These are phyloP conservation scores for Apamea crenata DNA, from an alignment of 2,888 invertebrate genomes.

Conservation along the genomic window DNA sequence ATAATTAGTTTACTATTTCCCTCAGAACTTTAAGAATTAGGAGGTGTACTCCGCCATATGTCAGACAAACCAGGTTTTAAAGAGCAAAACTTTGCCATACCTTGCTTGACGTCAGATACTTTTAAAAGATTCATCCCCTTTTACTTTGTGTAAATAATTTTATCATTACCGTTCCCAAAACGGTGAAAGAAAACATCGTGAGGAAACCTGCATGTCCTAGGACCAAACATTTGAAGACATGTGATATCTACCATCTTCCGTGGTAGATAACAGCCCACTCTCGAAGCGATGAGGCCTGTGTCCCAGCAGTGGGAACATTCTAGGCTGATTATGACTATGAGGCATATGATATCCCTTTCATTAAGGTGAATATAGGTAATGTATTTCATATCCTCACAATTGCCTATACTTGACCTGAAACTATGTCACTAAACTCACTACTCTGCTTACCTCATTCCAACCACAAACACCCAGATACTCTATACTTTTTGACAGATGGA, in stretches of 20 bases:
- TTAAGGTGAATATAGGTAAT: background rate
- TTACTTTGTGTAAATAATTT: background rate
- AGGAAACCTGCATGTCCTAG: background rate
- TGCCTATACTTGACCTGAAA: constrained; percentile 36
- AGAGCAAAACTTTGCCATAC: background rate
- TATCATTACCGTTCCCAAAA: background rate
- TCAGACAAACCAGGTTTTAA: background rate
- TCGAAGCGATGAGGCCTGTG: background rate
- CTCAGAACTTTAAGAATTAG: background rate
- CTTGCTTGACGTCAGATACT: background rate
- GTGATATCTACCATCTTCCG: background rate
- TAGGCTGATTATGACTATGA: background rate
- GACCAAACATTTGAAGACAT: background rate
- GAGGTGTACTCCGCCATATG: background rate
- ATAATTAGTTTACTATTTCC: background rate
- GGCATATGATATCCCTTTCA: background rate
- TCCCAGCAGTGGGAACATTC: background rate
- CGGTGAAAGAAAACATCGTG: background rate
- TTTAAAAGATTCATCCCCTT: background rate
- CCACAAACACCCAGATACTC: constrained; percentile 54
- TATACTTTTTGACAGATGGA: constrained; percentile 70
- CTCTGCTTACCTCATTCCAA: constrained; percentile 49
- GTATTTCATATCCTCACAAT: background rate
- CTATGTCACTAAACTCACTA: constrained; percentile 30
- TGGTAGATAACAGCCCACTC: background rate